phyloP scores from a whole-genome alignment of 2,888 invertebrate species.

The Synanthedon myopaeformis region DNA sequence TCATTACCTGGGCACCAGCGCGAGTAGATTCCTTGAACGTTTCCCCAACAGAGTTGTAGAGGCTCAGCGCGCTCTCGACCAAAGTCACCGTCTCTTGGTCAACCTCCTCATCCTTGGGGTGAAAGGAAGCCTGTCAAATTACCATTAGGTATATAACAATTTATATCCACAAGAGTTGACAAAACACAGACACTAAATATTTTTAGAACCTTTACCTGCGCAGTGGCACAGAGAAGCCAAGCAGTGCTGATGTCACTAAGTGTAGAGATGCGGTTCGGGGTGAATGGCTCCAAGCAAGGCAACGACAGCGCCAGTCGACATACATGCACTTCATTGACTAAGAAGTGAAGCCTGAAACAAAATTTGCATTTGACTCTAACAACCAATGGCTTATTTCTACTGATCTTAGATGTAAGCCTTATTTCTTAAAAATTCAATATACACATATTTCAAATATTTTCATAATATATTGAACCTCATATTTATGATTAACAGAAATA shows the following conservation, averaged over 20 bases:
- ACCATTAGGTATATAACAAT: background rate
- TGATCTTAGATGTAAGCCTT: too few relatives aligned
- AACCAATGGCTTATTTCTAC: too few relatives aligned
- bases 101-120: conserved; percentile 79
- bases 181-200: background rate
- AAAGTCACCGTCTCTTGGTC: conserved; percentile 85
- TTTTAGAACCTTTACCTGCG: conserved; percentile 58
- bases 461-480: too few relatives aligned
- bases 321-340: conserved; percentile 86
- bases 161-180: background rate
- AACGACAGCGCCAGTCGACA: conserved; percentile 86
- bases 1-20: conserved; percentile 86
- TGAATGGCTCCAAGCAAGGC: conserved; percentile 89
- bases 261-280: conserved; percentile 84
- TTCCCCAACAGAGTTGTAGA: conserved; percentile 84
- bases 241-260: conserved; percentile 86
- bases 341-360: conserved; percentile 75
- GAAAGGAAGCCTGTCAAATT: conserved; percentile 44
- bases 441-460: too few relatives aligned
- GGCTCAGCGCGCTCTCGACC: conserved; percentile 89
- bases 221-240: conserved; percentile 83
- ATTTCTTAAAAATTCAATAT: too few relatives aligned
- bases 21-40: conserved; percentile 87
- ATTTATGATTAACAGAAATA: too few relatives aligned
- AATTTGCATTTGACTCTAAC: too few relatives aligned